Conservation (phyloP, 2,888 invertebrate species). For the Leptinotarsa haldemani region DNA sequence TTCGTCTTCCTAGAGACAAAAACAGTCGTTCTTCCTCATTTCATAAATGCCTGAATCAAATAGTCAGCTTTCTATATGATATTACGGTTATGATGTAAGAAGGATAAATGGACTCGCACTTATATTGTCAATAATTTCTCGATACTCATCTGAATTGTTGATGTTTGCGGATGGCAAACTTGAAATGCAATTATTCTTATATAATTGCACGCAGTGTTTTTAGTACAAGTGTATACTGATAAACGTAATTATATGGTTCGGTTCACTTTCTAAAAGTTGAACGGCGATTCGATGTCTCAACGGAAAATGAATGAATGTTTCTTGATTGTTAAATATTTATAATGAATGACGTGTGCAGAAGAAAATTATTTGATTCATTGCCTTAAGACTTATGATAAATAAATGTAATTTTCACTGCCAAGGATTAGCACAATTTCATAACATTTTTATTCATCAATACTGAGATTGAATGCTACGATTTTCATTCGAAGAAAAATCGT, state of each 20-base stretch:
- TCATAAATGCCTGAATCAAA: background rate
- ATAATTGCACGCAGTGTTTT: background rate
- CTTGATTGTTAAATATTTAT: background rate
- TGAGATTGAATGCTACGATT: too few relatives aligned
- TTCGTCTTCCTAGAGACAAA: background rate
- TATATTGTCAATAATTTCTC: background rate
- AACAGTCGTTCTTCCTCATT: conserved; percentile 1
- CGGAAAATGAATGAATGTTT: background rate
- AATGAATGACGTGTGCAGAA: background rate
- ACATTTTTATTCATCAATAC: too few relatives aligned
- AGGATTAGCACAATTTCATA: too few relatives aligned
- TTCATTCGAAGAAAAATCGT: too few relatives aligned
- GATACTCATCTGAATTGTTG: conserved; percentile 1
- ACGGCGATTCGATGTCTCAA: background rate
- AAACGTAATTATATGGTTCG: background rate
- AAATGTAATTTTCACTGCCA: too few relatives aligned
- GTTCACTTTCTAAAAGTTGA: conserved; percentile 7
- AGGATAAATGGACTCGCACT: background rate
- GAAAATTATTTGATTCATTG: too few relatives aligned
- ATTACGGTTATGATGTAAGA: conserved; percentile 6
- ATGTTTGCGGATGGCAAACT: background rate
- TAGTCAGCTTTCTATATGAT: background rate
- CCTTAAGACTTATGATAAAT: too few relatives aligned
- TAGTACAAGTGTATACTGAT: background rate
- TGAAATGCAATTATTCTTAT: background rate